Evolutionary conservation across 2,113 vertebrate genomes (phyloP).

Genomic region (Ictalurus punctatus): DNA sequence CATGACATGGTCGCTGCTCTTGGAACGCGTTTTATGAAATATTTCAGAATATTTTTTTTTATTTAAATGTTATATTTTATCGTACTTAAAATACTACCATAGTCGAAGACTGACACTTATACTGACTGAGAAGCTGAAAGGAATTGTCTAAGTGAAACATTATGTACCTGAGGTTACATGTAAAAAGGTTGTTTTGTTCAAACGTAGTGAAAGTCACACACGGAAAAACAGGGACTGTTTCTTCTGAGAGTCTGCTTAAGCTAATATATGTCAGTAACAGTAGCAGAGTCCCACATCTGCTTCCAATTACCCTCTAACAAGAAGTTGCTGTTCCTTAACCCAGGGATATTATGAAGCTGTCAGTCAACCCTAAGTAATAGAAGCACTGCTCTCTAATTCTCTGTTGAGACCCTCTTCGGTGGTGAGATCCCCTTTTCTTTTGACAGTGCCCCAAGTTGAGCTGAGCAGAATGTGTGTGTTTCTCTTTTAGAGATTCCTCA

Average conservation of each 20-base stretch:
- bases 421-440: neutral
- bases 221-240: neutral
- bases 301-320: conserved; percentile 67
- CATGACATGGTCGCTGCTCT: neutral
- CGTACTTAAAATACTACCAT: too few relatives aligned
- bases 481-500: conserved; percentile 29
- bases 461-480: conserved; percentile 46
- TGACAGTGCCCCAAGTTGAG: conserved; percentile 26
- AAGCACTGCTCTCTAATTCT: conserved; percentile 39
- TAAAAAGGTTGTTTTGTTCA: neutral
- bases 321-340: conserved; percentile 65
- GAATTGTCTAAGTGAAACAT: too few relatives aligned
- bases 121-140: neutral
- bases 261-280: conserved; percentile 51
- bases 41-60: too few relatives aligned
- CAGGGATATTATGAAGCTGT: conserved; percentile 66
- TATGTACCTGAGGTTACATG: too few relatives aligned
- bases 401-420: neutral
- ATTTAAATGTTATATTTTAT: too few relatives aligned
- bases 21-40: neutral
- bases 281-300: conserved; percentile 72
- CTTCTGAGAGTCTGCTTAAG: neutral
- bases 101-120: too few relatives aligned
- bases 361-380: conserved; percentile 60
- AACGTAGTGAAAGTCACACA: neutral